Base-by-base conservation (phyloP, 1,140 invertebrate genomes). In the Acromyrmex heyeri region DNA sequence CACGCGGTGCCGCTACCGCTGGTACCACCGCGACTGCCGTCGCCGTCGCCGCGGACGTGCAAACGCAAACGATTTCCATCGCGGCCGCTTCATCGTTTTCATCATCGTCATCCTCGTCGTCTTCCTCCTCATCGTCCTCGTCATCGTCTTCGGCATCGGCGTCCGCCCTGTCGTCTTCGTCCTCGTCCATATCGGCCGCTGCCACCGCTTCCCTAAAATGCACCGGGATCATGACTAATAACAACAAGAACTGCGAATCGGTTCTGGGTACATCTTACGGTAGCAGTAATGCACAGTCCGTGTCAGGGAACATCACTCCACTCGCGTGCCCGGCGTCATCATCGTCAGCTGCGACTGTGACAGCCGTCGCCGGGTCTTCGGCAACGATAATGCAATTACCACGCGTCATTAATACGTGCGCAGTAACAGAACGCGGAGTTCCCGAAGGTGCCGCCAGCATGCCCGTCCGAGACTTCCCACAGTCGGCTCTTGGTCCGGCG, bases 401-500 rank as follows among this genome's bases (percentile, higher is more conserved):
- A 64, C 89, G 87, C 12, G 62, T 61, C 10, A 86, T 90, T 12
- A 89, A 85, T 16, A 79, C 92, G 1, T 95, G 94, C 79, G 92
- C 94, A 67, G 95, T 95, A 10, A 96, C 95, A 34, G 96, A 97
- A 92, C 95, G 96, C 12, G 96, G 96, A 2, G 96, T 97, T 7
- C 96, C 96, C 6, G 96, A 97, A 89, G 96, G 96, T 24, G 96
- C 96, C 1, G 96, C 96, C 0, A 96, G 96, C 57, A 95, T 96
- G 0, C 95, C 96, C 0, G 94, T 96, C 4, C 96, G 96, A 83
- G 96, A 96, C 88, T 94, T 93, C 65, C 76, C 91, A 27, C 93
- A 94, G 64, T 1, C 73, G 8, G 24, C 65, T 6, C 61, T 59
- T 44, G 30, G 10, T 8, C 8, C 64, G 30, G 67, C 61, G 57